Base-by-base conservation (phyloP, 2,888 invertebrate genomes). In the Mythimna ferrago region DNA sequence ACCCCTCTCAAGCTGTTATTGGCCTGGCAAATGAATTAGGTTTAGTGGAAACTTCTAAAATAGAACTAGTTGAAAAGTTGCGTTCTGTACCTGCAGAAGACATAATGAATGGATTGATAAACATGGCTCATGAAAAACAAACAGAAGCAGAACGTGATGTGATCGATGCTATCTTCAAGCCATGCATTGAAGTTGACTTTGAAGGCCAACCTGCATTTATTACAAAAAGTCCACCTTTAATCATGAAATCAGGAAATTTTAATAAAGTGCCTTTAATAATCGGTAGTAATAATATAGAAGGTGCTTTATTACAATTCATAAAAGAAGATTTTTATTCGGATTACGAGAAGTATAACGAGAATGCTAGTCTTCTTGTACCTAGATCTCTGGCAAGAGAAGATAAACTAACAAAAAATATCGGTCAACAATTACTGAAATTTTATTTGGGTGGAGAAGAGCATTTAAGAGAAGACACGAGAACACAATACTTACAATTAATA, bases 191-290 rank as follows among this genome's bases (percentile, higher is more conserved):
- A 87, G 86, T 91, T 56, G 95, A 95, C 75, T 93, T 93, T 76
- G 96, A 96, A 89, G 95, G 96, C 0, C 92, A 93, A 77, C 92
- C 93, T 38, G 90, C 93, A 56, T 96, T 96, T 82, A 87, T 96
- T 5, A 92, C 93, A 6, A 95, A 93, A 87, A 93, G 92, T 73
- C 96, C 96, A 51, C 82, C 82, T 53, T 64, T 88, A n/a, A 90
- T 96, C 65, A 82, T 96, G 69, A 95, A 94, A 86, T 92, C 94
- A 44, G 94, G 94, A 38, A 93, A 93, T 71, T 93, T 93, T 70
- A 93, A 94, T 82, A 95, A 94, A 88, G 95, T 96, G 0, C 96
- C 96, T 2, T 81, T 96, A 69, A 93, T 96, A 63, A 95, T 95
- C 62, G 96, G 96, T 21, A 92, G 93, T 80, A 94, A 93, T 80